Base-by-base conservation (phyloP, 2,113 vertebrate species). In the Nesoenas mayeri region DNA sequence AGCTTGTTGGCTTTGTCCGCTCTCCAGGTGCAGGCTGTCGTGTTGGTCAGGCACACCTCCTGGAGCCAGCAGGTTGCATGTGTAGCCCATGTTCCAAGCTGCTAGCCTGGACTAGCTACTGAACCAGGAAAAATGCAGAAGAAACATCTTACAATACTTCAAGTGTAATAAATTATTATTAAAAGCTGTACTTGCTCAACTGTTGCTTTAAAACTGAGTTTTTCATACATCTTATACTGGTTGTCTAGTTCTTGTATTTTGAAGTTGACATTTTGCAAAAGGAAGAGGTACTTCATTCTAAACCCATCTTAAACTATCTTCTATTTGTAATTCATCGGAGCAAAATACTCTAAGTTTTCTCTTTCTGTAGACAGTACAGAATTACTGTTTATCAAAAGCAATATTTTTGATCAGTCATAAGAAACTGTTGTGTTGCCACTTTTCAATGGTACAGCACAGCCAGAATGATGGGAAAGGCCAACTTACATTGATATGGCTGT, bases 41-140 rank as follows among this genome's bases (percentile, higher is more conserved):
- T 3, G 12, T 36, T 50, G 47, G n/a, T 74, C 21, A 38, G 22
- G 38, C 26, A 31, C 6, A 3, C 19, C 5, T 70, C 34, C 36
- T 62, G 24, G 29, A 69, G 51, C 31, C n/a, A 48, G 32, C 56
- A 78, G 72, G 36, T 70, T 58, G 26, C 15, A 5, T 9, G 5
- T 0, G 0, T 50, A 73, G 71, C 61, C 38, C 0, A 0, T n/a
- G 54, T 62, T 70, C 20, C 7, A 51, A 32, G 34, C 26, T 66
- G 47, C 58, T 61, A 26, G 10, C 44, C 69, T 61, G 60, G 40
- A 24, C 58, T 60, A 69, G 40, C 51, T 93, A 4, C 60, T 71
- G 56, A 82, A 58, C 28, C 42, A 74, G 51, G 70, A 91, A 74
- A 70, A 90, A 53, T 40, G 10, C 26, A 31, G 25, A 73, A 75